Evolutionary conservation across 2,113 vertebrate genomes (phyloP), one percentile per base, ranked within the genome.

Genomic region (Aptenodytes patagonicus): DNA sequence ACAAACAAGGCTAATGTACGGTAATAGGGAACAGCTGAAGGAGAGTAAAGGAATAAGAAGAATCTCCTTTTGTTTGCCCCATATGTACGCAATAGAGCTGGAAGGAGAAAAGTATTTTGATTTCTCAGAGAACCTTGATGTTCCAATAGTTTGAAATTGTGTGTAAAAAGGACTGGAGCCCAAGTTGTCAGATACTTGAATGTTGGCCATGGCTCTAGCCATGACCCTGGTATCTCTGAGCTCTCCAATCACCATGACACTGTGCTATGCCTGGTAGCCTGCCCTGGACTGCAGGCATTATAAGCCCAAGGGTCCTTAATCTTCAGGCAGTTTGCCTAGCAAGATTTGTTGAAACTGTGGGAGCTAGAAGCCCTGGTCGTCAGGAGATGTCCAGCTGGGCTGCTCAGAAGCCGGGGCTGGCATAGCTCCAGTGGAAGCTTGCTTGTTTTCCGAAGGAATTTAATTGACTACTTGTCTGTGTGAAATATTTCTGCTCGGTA

Each of bases 401-500:
- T 91, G 73, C 94, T 96, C 77, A 55, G 60, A 91, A 95, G 52
- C 57, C 2, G 6, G 44, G 81, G 44, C 71, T 96, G 96, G 96
- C 95, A 11, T 34, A 46, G 19, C 54, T 95, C 91, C 91, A 95
- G 52, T 71, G 83, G 49, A 92, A 89, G 65, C 47, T 78, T 87
- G 83, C 86, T 73, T 81, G 34, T 94, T 96, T 97, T 95, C 90
- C 28, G 0, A 79, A 95, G 89, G 89, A 95, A 91, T 97, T 91
- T 87, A 87, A 82, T 85, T 89, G 93, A 91, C 85, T 91, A 69
- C 28, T 96, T 76, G 34, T 85, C 87, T 76, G 61, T 69, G 79
- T 94, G 47, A 95, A 95, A 71, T 60, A 14, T 97, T 96, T 93
- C 84, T 95, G 62, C 91, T 93, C 31, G 2, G 78, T 94, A 92